These are phyloP conservation scores for Pinctada fucata DNA, from an alignment of 2,888 invertebrate species.

Conservation along the genomic window DNA sequence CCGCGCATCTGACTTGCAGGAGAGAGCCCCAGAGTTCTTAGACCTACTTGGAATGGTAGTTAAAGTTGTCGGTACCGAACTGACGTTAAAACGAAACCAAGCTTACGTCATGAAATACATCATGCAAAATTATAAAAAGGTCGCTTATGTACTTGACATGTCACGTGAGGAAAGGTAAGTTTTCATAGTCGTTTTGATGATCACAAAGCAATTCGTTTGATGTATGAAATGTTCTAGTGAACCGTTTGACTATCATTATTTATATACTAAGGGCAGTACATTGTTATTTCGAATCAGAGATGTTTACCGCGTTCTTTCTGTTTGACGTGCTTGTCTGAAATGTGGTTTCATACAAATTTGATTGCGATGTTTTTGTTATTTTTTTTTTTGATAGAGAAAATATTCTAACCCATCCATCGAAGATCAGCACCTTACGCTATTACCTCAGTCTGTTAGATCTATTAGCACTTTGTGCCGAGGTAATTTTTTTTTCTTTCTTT, in stretches of 20 bases:
- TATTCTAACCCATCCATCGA: slow-evolving; percentile 64
- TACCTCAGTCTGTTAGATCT: slow-evolving; percentile 74
- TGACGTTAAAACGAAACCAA: slow-evolving; percentile 76
- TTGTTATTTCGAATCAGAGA: too few species aligned
- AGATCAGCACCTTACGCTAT: slow-evolving; percentile 66
- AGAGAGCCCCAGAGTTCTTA: slow-evolving; percentile 73
- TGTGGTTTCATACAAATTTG: too few species aligned
- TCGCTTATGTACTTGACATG: slow-evolving; percentile 72
- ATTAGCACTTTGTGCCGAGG: slow-evolving; percentile 76
- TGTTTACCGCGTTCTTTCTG: too few species aligned
- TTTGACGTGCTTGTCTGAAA: too few species aligned
- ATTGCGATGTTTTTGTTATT: not conserved
- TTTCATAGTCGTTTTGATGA: too few species aligned
- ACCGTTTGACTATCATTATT: too few species aligned
- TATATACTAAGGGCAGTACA: too few species aligned
- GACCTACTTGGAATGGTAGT: slow-evolving; percentile 74
- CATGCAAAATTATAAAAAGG: slow-evolving; percentile 76
- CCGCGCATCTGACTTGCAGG: slow-evolving; percentile 71
- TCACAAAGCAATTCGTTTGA: too few species aligned
- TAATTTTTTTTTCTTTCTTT: slow-evolving; percentile 39
- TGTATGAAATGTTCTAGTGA: too few species aligned
- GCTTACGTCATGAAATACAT: slow-evolving; percentile 76
- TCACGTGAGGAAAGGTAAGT: slow-evolving; percentile 67
- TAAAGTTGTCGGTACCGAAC: slow-evolving; percentile 72
- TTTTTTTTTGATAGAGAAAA: slow-evolving; percentile 57